Base-by-base conservation (phyloP, 1,140 invertebrate species). In the Heliconius melpomene region DNA sequence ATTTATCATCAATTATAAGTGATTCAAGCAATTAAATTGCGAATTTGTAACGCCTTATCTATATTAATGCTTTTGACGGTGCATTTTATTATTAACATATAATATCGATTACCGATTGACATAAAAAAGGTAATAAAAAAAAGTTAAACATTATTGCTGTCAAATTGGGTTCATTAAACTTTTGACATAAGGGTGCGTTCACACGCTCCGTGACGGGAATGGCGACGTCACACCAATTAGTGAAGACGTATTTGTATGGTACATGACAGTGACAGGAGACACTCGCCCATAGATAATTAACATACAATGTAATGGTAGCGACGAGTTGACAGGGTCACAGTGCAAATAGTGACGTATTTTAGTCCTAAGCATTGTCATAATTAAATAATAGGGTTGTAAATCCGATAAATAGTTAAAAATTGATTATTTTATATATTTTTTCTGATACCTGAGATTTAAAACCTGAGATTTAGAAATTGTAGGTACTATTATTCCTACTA, bases 251-350 rank as follows among this genome's bases (percentile, higher is more conserved):
- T 82, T 77, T 82, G 23, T 8, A 13, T 9, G 20, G 26, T 29
- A 79, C 76, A 81, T 50, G 75, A 36, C 78, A 74, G 75, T 75
- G 81, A 74, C 75, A 77, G 78, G 77, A 82, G 79, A 81, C 78
- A 78, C 81, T 75, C 77, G 77, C 82, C 79, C 79, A 80, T 78
- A 70, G 8, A 60, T 80, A 83, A 91, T 93, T 93, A 92, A 80
- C 92, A 93, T 92, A 93, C 91, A 93, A 93, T 93, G 88, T 86
- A 78, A 78, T 88, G 85, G 92, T 92, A 93, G 92, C 92, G 82
- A 85, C 84, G 66, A 81, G 80, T 83, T 87, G 84, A 84, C 84
- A 87, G 78, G 80, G 80, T 84, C 78, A 75, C 79, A 82, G 79
- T 80, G 83, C 83, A 84, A 86, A 85, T 81, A 50, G 32, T 74